Evolutionary conservation across 1,140 invertebrate genomes (phyloP), one percentile per base, ranked within the genome.

Genomic region (Piezodorus guildinii): DNA sequence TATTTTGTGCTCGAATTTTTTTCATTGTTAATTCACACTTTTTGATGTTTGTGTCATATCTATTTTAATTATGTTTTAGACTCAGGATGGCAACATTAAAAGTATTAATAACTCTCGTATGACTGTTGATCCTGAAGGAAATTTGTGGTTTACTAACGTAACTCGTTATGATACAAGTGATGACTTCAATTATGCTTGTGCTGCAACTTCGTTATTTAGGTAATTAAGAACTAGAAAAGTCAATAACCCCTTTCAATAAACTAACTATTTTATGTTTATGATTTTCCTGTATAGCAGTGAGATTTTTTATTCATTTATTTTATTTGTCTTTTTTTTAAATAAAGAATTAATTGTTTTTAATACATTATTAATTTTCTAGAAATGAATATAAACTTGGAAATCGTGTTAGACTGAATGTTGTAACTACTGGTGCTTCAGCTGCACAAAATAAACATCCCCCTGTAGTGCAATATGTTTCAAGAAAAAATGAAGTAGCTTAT

Each of bases 71-170:
- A 25, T 58, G 43, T 68, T 66, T 46, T 66, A 78, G 76, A 84
- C 87, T 69, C 79, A 81, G 0, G 80, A 82, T 52, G 90, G 88
- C 25, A 83, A 83, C 58, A 85, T 95, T 60, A 87, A 87, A 69
- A 90, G 86, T 44, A 93, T 96, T 62, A 96, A 96, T 72, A 91
- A 90, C 70, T 92, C 91, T 0, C 80, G 93, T 62, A 93, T 95
- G 84, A 95, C 92, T 4, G 78, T 95, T 16, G 93, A 96, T 76
- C 92, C 92, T 0, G 92, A 95, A 77, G 93, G 93, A 44, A 91
- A 88, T 70, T 77, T 96, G 0, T 94, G 91, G 87, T 96, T 96
- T 76, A 92, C 91, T 25, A 95, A 96, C 77, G 87, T 96, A 6
- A 95, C 91, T 0, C 80, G 83, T 62, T 72, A 80, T n/a, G 93